Conservation (phyloP, 2,888 invertebrate genomes). For the Folsomia manolachei region DNA sequence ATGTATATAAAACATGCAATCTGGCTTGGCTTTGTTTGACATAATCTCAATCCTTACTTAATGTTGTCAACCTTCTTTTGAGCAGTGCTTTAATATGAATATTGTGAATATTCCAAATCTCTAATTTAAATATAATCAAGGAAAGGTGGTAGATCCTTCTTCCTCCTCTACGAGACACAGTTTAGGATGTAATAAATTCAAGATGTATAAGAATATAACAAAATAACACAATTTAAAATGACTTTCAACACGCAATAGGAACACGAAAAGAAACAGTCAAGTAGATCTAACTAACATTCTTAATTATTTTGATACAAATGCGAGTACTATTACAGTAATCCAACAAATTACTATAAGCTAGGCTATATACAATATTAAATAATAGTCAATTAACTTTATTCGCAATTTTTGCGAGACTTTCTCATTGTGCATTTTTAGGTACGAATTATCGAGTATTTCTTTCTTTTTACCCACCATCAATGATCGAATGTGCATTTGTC, state of each 20-base stretch:
- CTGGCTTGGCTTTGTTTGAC: background rate
- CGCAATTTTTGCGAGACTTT: too few relatives aligned
- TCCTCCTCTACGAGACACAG: background rate
- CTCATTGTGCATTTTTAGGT: constrained; percentile 3
- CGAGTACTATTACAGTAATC: too few relatives aligned
- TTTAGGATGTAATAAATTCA: background rate
- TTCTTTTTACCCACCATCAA: background rate
- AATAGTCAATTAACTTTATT: too few relatives aligned
- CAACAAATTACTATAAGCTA: too few relatives aligned
- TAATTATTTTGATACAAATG: background rate
- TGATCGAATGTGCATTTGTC: background rate
- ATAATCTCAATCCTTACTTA: constrained; percentile 16
- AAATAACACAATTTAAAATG: background rate
- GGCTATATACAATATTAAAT: too few relatives aligned
- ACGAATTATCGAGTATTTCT: constrained; percentile 5
- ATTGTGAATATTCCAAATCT: background rate
- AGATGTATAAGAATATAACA: background rate
- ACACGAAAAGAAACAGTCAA: background rate
- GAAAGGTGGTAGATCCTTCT: background rate
- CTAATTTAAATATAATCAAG: background rate
- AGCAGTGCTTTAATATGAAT: constrained; percentile 12
- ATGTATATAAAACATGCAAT: background rate
- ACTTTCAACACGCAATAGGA: background rate
- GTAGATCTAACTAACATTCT: background rate
- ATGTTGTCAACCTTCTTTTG: constrained; percentile 4